Evolutionary conservation across 2,888 invertebrate species (phyloP).

Genomic region (Campopleginae sp.): DNA sequence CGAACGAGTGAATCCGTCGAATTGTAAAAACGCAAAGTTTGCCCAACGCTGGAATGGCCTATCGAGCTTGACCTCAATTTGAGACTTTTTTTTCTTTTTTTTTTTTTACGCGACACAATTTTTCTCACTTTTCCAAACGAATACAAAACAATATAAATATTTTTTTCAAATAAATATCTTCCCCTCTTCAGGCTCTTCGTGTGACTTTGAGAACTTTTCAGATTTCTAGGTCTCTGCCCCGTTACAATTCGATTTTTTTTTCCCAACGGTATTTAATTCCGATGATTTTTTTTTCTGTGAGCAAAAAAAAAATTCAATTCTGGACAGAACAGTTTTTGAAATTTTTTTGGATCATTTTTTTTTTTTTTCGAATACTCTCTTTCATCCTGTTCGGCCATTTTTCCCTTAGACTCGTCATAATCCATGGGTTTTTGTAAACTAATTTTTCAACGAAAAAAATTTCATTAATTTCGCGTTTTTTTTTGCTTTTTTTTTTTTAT

Average conservation of each 20-base stretch:
- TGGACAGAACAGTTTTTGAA: background rate
- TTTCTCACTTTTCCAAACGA: background rate
- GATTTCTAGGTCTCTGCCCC: background rate
- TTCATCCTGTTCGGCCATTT: background rate
- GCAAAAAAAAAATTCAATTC: background rate
- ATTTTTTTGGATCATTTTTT: background rate
- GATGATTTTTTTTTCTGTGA: background rate
- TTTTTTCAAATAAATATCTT: background rate
- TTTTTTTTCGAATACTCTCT: background rate
- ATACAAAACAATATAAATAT: background rate
- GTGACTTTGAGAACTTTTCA: background rate
- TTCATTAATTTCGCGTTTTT: no score
- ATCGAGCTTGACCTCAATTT: background rate
- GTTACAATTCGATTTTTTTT: background rate
- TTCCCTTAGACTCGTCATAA: background rate
- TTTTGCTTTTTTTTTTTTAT: no score
- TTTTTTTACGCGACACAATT: background rate
- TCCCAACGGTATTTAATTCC: background rate
- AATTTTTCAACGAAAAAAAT: background rate
- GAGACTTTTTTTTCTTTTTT: background rate
- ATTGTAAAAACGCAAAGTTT: background rate
- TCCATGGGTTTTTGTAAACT: background rate
- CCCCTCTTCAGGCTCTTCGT: background rate
- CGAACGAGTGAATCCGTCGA: slow-evolving; percentile 6
- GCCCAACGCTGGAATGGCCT: background rate